A percentile compares a stretch with the other conserved stretches of the same genome.
Evolutionary conservation across 1,140 invertebrate species (phyloP).

Genomic region (Diorhabda sublineata): DNA sequence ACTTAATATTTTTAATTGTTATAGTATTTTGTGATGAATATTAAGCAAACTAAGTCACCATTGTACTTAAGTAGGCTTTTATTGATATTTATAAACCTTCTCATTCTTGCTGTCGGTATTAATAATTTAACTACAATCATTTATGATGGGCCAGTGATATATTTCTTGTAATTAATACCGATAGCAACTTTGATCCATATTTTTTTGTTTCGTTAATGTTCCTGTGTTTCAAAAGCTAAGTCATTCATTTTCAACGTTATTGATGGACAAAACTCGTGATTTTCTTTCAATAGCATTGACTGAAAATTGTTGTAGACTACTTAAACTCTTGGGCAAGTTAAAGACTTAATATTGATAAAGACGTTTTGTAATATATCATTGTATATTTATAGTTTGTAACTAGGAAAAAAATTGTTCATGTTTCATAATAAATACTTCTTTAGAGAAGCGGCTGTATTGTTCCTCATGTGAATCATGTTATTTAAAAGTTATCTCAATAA

Average conservation of each 20-base stretch:
- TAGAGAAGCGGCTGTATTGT: constrained; percentile 46
- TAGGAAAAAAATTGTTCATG: constrained; percentile 44
- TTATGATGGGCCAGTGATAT: constrained; percentile 28
- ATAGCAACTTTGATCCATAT: not conserved
- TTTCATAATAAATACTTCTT: constrained; percentile 42
- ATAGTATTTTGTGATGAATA: constrained; percentile 42
- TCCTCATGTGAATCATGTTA: constrained; percentile 46
- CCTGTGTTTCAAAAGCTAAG: constrained; percentile 50
- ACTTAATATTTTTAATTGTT: constrained; percentile 36
- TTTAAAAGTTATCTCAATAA: constrained; percentile 46
- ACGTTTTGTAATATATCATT: constrained; percentile 46
- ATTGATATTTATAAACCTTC: constrained; percentile 28
- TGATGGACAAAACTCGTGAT: not conserved
- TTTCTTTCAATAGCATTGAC: constrained; percentile 11
- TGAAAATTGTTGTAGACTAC: constrained; percentile 37
- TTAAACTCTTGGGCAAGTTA: constrained; percentile 43
- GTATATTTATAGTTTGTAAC: constrained; percentile 44
- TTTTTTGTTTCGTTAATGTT: constrained; percentile 41
- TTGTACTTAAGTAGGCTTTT: constrained; percentile 34
- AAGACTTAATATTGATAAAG: constrained; percentile 43
- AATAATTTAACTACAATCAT: constrained; percentile 9
- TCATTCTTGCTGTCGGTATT: constrained; percentile 20
- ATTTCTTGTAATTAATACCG: constrained; percentile 12
- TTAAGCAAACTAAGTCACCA: constrained; percentile 45
- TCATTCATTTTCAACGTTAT: constrained; percentile 38